These are phyloP conservation scores for Harpalus rufipes DNA, from an alignment of 2,888 invertebrate species.

Conservation along the genomic window DNA sequence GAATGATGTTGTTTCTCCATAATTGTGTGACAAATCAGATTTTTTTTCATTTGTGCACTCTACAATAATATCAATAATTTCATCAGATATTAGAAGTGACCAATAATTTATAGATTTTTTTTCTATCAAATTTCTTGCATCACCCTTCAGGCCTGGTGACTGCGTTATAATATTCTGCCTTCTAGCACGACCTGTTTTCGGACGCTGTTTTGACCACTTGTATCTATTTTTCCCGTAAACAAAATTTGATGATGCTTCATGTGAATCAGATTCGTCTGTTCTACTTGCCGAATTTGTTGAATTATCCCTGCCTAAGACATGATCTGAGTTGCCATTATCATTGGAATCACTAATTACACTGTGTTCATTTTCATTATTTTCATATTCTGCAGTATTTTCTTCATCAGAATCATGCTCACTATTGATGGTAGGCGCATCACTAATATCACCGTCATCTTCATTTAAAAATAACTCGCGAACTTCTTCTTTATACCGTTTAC, in stretches of 20 bases:
- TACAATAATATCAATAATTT: constrained; percentile 4
- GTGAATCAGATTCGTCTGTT: background rate
- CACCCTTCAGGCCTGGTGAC: background rate
- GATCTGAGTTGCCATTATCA: background rate
- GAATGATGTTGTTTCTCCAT: background rate
- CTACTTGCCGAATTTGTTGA: constrained; percentile 1
- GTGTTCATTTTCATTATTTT: background rate
- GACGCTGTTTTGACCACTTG: constrained; percentile 3
- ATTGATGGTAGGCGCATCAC: constrained; percentile 1
- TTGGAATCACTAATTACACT: background rate
- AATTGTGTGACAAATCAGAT: background rate
- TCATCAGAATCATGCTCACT: constrained; percentile 2
- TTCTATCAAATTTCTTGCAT: background rate
- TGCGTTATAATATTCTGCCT: constrained; percentile 16
- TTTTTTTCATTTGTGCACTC: constrained; percentile 18
- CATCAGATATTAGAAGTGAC: constrained; percentile 18
- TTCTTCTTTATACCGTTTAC: constrained; percentile 6
- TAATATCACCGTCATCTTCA: background rate
- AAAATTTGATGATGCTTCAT: background rate
- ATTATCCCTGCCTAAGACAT: background rate
- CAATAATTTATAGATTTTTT: background rate
- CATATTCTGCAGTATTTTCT: background rate
- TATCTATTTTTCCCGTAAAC: constrained; percentile 3
- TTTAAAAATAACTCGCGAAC: constrained; percentile 9
- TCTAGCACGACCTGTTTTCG: background rate